phyloP scores from a whole-genome alignment of 1,140 invertebrate species.

The Bombyx mandarina region DNA sequence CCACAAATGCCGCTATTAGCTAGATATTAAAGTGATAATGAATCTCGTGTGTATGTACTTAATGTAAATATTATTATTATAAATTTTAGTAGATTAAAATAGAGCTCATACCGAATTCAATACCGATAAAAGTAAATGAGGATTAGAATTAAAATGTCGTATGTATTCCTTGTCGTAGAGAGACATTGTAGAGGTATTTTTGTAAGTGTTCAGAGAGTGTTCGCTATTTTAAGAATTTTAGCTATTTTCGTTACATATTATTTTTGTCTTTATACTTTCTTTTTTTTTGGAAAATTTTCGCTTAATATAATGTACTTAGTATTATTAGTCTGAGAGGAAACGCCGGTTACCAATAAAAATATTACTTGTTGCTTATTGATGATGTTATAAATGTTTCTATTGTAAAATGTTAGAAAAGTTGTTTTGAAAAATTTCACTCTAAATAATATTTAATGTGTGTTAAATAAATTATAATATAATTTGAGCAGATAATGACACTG shows the following conservation, averaged over 20 bases:
- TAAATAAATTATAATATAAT: conserved; percentile 52
- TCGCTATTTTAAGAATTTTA: conserved; percentile 48
- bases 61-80: conserved; percentile 56
- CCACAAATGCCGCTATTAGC: conserved; percentile 26
- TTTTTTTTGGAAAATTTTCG: conserved; percentile 51
- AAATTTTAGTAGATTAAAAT: conserved; percentile 38
- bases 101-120: conserved; percentile 53
- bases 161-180: conserved; percentile 47
- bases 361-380: conserved; percentile 70
- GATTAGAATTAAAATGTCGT: conserved; percentile 21
- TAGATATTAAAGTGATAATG: conserved; percentile 45
- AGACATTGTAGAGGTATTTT: conserved; percentile 35
- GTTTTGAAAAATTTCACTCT: conserved; percentile 45
- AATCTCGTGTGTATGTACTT: conserved; percentile 38
- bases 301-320: conserved; percentile 64
- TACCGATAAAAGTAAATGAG: conserved; percentile 51
- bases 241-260: conserved; percentile 37
- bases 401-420: conserved; percentile 65
- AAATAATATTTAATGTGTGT: conserved; percentile 43
- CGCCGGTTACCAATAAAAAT: conserved; percentile 70
- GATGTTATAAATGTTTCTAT: conserved; percentile 62
- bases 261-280: conserved; percentile 45
- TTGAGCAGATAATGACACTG: conserved; percentile 14
- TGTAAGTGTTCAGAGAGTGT: conserved; percentile 60
- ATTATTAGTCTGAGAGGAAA: conserved; percentile 68